A percentile compares a stretch with the other conserved stretches of the same genome.
phyloP scores from a whole-genome alignment of 1,140 invertebrate genomes.

The Mactra quadrangularis region DNA sequence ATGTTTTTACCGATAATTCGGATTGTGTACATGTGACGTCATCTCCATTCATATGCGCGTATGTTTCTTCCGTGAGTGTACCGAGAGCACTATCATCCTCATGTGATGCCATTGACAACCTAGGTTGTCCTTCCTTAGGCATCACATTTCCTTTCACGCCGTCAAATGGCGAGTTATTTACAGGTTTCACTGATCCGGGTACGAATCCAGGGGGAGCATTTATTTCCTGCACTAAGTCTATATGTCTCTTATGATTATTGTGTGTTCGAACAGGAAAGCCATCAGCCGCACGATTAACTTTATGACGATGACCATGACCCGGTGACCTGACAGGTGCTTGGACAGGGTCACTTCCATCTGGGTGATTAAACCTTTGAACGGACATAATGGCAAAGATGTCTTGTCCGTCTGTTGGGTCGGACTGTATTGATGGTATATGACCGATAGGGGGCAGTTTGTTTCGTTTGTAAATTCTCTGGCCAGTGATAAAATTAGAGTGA shows the following conservation, averaged over 20 bases:
- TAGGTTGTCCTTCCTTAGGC: slow-evolving; percentile 8
- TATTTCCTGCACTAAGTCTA: slow-evolving; percentile 19
- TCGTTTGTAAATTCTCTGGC: slow-evolving; percentile 48
- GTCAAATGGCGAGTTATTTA: slow-evolving; percentile 35
- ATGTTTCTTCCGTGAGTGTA: slow-evolving; percentile 45
- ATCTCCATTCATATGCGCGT: not conserved
- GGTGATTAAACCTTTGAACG: slow-evolving; percentile 56
- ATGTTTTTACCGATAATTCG: not conserved
- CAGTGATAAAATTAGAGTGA: slow-evolving; percentile 56
- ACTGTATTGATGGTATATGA: slow-evolving; percentile 26
- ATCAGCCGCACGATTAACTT: not conserved
- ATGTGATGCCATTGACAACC: slow-evolving; percentile 6
- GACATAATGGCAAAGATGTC: slow-evolving; percentile 61
- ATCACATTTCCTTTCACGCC: slow-evolving; percentile 20
- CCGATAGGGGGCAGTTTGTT: slow-evolving; percentile 57
- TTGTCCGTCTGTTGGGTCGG: slow-evolving; percentile 4
- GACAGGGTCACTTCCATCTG: not conserved
- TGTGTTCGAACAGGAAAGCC: slow-evolving; percentile 9
- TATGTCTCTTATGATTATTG: not conserved
- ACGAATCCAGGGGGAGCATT: slow-evolving; percentile 31
- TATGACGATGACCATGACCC: not conserved
- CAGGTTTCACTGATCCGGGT: slow-evolving; percentile 34
- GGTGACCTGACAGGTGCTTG: slow-evolving; percentile 5
- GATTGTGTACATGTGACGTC: not conserved
- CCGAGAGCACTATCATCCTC: slow-evolving; percentile 46